These are phyloP conservation scores for Hydrocynus forskahlii DNA, from an alignment of 2,797 vertebrate genomes.

Conservation along the genomic window DNA sequence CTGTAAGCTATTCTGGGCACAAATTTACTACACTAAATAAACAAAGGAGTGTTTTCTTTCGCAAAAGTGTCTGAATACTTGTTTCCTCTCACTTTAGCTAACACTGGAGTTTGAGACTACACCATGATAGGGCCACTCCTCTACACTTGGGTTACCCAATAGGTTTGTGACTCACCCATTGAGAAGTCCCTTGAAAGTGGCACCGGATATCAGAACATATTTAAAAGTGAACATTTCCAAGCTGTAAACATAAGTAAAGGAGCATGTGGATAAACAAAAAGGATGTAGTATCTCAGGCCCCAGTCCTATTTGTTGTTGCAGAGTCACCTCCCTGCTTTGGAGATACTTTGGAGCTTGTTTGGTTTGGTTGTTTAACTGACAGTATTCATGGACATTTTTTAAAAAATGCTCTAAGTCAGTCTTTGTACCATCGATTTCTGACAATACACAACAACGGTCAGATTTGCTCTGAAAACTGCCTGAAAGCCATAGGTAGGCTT, in stretches of 20 bases:
- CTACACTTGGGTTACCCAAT: too few relatives aligned
- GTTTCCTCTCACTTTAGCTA: too few relatives aligned
- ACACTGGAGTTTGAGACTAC: too few relatives aligned
- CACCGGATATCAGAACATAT: too few relatives aligned
- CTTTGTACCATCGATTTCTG: too few relatives aligned
- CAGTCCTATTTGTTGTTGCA: not conserved
- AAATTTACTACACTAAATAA: constrained; percentile 65
- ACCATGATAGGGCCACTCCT: too few relatives aligned
- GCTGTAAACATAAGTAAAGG: not conserved
- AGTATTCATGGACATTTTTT: not conserved
- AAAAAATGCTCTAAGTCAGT: not conserved
- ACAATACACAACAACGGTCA: too few relatives aligned
- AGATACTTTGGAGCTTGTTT: not conserved
- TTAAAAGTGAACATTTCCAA: too few relatives aligned
- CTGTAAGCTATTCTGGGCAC: constrained; percentile 62
- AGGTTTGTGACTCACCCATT: too few relatives aligned
- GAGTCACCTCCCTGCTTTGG: not conserved
- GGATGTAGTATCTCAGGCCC: not conserved
- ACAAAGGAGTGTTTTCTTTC: constrained; percentile 58
- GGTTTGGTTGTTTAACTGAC: not conserved
- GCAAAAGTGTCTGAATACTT: not conserved
- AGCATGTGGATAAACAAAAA: not conserved
- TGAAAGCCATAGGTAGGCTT: too few relatives aligned
- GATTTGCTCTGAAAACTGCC: too few relatives aligned
- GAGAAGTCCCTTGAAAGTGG: too few relatives aligned